phyloP scores from a whole-genome alignment of 2,888 invertebrate genomes.

The Eristalis intricaria region DNA sequence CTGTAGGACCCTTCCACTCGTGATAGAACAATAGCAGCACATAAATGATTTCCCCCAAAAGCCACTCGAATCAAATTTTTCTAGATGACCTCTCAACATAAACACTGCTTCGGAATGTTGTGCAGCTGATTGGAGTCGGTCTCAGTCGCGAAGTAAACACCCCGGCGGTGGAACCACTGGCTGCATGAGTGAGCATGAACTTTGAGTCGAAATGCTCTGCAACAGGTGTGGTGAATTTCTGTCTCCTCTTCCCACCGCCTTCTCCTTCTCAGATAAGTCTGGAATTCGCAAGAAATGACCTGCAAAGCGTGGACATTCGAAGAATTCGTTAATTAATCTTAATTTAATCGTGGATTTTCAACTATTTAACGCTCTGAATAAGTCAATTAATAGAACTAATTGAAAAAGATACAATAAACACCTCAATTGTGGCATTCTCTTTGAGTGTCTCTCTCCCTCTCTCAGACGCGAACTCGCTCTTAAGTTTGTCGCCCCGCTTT shows the following conservation, averaged over 20 bases:
- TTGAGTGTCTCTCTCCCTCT: constrained; percentile 3
- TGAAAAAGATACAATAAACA: constrained; percentile 23
- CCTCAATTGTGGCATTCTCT: not conserved
- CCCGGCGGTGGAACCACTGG: not conserved
- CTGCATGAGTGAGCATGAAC: not conserved
- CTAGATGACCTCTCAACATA: too few species aligned
- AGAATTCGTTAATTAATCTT: not conserved
- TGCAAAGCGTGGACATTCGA: not conserved
- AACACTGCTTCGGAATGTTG: not conserved
- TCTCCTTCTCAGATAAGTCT: not conserved
- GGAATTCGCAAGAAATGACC: not conserved
- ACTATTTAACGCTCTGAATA: not conserved
- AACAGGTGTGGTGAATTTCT: constrained; percentile 5
- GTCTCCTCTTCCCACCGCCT: not conserved
- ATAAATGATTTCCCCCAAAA: too few species aligned
- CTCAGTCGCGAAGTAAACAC: not conserved
- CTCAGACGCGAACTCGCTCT: constrained; percentile 32
- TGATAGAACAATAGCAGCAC: too few species aligned
- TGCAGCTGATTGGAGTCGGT: not conserved
- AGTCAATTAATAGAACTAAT: constrained; percentile 29
- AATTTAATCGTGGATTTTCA: not conserved
- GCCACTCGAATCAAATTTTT: too few species aligned
- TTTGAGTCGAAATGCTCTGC: not conserved
- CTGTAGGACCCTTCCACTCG: too few species aligned
- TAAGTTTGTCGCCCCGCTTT: constrained; percentile 27